A percentile compares a stretch with the other conserved stretches of the same genome.
Conservation (phyloP, 2,113 vertebrate species). For the Hippocampus zosterae region DNA sequence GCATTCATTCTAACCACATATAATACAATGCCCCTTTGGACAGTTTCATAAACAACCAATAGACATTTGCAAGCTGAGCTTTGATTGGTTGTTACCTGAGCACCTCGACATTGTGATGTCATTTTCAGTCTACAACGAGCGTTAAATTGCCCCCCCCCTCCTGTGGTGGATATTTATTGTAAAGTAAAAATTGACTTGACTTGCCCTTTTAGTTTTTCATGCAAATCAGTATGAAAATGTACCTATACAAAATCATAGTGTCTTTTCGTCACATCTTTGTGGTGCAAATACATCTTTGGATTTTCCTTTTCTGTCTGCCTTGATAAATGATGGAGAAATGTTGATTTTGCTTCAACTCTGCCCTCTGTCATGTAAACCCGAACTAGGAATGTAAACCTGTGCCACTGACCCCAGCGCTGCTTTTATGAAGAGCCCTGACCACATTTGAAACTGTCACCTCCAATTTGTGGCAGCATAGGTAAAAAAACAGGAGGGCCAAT, state of each 20-base stretch:
- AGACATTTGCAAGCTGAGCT: too few species aligned
- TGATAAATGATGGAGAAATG: conserved; percentile 19
- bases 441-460: conserved; percentile 37
- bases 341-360: conserved; percentile 33
- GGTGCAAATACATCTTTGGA: not conserved
- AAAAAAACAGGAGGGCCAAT: conserved; percentile 35
- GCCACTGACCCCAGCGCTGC: conserved; percentile 31
- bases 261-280: not conserved
- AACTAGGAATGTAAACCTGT: conserved; percentile 30
- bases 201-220: too few species aligned
- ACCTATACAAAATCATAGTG: too few species aligned
- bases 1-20: not conserved
- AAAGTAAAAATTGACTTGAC: too few species aligned
- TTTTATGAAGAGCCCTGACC: conserved; percentile 35
- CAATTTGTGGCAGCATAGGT: conserved; percentile 30
- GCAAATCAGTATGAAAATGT: too few species aligned
- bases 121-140: too few species aligned
- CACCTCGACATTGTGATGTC: too few species aligned
- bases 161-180: too few species aligned
- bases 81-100: too few species aligned
- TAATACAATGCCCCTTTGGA: too few species aligned
- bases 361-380: conserved; percentile 41
- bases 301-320: not conserved
- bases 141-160: too few species aligned
- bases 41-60: too few species aligned